phyloP scores from a whole-genome alignment of 2,113 vertebrate species.

The Phrynosoma blainvillii region DNA sequence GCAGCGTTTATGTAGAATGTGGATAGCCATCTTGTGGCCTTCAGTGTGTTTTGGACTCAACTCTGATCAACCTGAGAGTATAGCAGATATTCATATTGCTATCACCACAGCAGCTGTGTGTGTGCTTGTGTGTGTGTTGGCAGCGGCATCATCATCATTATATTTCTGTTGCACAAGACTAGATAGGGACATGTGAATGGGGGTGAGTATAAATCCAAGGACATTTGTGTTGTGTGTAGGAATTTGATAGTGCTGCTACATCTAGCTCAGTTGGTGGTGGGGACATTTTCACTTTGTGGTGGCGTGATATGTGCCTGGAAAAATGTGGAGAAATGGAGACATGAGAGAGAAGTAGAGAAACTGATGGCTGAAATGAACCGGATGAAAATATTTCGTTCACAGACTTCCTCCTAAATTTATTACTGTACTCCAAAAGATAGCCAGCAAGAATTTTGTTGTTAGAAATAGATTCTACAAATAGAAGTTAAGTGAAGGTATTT shows the following conservation, averaged over 20 bases:
- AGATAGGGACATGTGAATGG: neutral
- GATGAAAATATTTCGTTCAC: neutral
- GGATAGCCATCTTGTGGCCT: no score
- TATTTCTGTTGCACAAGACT: no score
- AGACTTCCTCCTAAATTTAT: neutral
- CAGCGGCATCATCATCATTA: no score
- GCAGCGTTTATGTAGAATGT: no score
- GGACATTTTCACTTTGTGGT: neutral
- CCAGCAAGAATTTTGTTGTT: neutral
- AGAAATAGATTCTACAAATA: neutral
- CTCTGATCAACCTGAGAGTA: no score
- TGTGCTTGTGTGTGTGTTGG: no score
- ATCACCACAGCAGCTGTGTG: no score
- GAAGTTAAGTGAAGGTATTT: neutral
- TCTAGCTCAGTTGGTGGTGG: neutral
- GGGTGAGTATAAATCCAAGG: neutral
- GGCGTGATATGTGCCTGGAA: neutral
- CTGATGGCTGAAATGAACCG: neutral
- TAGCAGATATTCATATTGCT: no score
- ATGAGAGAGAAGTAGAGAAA: neutral
- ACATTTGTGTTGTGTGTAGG: neutral
- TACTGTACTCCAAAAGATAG: neutral
- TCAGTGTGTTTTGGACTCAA: no score
- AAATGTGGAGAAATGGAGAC: neutral
- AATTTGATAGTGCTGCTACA: no score